phyloP scores from a whole-genome alignment of 2,888 invertebrate genomes.

The Eristalis intricaria region DNA sequence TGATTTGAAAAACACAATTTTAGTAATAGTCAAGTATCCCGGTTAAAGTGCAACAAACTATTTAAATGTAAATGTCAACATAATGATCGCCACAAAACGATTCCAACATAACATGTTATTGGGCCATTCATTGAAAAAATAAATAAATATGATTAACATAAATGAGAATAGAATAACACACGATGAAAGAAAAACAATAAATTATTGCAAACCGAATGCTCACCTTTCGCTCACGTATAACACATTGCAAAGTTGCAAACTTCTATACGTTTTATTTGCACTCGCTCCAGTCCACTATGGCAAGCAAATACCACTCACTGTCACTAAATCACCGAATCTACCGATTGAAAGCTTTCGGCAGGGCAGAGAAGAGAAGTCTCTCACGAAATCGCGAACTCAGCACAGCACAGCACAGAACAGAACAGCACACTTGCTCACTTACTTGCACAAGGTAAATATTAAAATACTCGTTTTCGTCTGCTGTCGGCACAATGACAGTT shows the following conservation, averaged over 20 bases:
- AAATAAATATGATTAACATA: slow-evolving; percentile 25
- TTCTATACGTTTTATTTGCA: slow-evolving; percentile 49
- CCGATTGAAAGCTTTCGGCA: slow-evolving; percentile 56
- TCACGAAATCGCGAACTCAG: slow-evolving; percentile 37
- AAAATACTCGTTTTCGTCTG: slow-evolving; percentile 69
- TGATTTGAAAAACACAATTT: neutral
- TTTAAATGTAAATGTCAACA: slow-evolving; percentile 31
- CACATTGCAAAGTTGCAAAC: slow-evolving; percentile 50
- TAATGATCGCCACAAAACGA: slow-evolving; percentile 18
- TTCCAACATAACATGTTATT: slow-evolving; percentile 31
- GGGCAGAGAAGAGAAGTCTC: slow-evolving; percentile 30
- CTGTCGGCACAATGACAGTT: slow-evolving; percentile 67
- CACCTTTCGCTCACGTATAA: slow-evolving; percentile 67
- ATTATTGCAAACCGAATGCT: slow-evolving; percentile 41
- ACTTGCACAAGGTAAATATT: slow-evolving; percentile 71
- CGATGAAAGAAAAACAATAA: slow-evolving; percentile 41
- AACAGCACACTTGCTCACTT: slow-evolving; percentile 69
- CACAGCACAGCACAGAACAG: slow-evolving; percentile 19
- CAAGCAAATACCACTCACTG: neutral
- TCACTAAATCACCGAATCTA: slow-evolving; percentile 4
- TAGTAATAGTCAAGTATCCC: neutral
- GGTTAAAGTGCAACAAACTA: slow-evolving; percentile 30
- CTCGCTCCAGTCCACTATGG: slow-evolving; percentile 30
- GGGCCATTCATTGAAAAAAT: slow-evolving; percentile 39
- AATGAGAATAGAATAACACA: slow-evolving; percentile 12